Base-by-base conservation (phyloP, 2,797 vertebrate species). In the Chloroceryle inda region DNA sequence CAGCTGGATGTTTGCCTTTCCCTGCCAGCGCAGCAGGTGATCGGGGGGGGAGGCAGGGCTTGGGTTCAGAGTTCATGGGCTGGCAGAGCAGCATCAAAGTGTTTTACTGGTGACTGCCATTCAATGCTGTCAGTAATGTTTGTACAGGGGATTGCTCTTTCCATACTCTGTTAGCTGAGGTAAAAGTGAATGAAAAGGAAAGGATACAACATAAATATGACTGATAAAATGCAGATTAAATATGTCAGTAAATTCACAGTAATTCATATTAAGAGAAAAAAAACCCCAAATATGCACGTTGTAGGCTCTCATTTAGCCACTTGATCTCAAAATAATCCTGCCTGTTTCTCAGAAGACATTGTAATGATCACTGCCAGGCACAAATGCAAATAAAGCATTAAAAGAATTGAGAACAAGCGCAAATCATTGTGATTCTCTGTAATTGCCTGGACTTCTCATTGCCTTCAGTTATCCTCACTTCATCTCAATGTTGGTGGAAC, bases 71-170 rank as follows among this genome's bases (percentile, higher is more conserved):
- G 10, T 3, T 85, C 11, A 11, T 67, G 87, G 49, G 31, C 50
- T 52, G 74, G 17, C 42, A 63, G 35, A 55, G 62, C 76, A 63
- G 24, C 38, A 37, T 55, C 80, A 18, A 63, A 74, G 52, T 0
- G 1, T 56, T 63, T 14, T 29, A 5, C 15, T 22, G 5, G 2
- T 19, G 44, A 19, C 52, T 59, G 13, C 52, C 2, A 0, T 22
- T 56, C 64, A 10, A 0, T 11, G 0, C 58, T 33, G 2, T 19
- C 33, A 6, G 8, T 24, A 3, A 1, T 9, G 14, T 24, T 53
- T 67, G 33, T 13, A 2, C 17, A 1, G 1, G 45, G 29, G 35
- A 16, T 76, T 75, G 52, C 29, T 49, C 27, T 40, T 61, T 6
- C 61, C 8, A 0, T 16, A 0, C 35, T 77, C 38, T 11, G 40